Percentiles rank a stretch among this genome's conserved stretches.
Evolutionary conservation across 2,113 vertebrate species (phyloP).

Genomic region (Vulpes ferrilata): DNA sequence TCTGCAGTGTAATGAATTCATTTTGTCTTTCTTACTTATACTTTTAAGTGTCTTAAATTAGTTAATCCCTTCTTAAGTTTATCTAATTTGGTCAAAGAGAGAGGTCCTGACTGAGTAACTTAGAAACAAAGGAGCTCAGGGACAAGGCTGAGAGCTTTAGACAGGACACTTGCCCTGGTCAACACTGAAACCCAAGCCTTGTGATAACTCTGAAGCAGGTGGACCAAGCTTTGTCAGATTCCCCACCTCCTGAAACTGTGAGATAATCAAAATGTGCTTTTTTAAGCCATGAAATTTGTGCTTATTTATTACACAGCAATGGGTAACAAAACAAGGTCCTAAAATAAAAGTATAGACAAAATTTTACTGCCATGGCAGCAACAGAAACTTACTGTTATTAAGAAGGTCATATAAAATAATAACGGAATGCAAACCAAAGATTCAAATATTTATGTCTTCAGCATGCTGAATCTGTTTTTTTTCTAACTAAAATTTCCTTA

Average conservation of each 20-base stretch:
- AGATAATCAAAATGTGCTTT: neutral
- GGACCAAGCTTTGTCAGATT: neutral
- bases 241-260: neutral
- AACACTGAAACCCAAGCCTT: neutral
- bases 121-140: neutral
- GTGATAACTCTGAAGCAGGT: neutral
- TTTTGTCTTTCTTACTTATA: neutral
- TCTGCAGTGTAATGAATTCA: neutral
- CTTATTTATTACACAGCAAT: neutral
- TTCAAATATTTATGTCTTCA: neutral
- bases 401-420: neutral
- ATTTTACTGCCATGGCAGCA: neutral
- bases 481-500: neutral
- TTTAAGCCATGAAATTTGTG: neutral
- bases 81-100: neutral
- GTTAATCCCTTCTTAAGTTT: neutral
- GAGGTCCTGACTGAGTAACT: neutral
- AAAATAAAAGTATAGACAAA: neutral
- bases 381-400: neutral
- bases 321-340: neutral
- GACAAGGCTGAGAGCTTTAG: neutral
- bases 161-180: neutral
- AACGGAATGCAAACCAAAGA: neutral
- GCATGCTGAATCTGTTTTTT: neutral
- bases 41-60: neutral